These are phyloP conservation scores for Nymphicus hollandicus DNA, from an alignment of 2,113 vertebrate genomes.

Conservation along the genomic window DNA sequence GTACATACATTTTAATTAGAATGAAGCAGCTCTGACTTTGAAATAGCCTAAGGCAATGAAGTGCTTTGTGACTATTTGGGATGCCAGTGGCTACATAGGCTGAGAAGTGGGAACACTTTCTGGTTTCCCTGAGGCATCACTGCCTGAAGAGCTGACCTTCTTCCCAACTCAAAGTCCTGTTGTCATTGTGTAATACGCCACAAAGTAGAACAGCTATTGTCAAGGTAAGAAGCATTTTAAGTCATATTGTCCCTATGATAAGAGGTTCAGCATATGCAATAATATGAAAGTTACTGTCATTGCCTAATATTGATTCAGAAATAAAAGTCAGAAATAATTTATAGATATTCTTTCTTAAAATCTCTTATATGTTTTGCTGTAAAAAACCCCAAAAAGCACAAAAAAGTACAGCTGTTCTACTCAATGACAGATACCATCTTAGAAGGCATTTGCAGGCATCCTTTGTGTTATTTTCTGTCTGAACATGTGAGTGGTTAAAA, in stretches of 20 bases:
- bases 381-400: not conserved
- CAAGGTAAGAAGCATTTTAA: not conserved
- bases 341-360: not conserved
- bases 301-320: not conserved
- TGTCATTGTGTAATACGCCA: not conserved
- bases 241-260: not conserved
- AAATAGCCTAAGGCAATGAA: slow-evolving; percentile 44
- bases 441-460: not conserved
- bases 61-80: not conserved
- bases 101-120: not conserved
- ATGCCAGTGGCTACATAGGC: not conserved
- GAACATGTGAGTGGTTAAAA: not conserved
- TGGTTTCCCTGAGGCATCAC: not conserved
- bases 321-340: not conserved
- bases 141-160: not conserved
- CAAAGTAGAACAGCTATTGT: not conserved
- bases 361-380: not conserved
- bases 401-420: not conserved
- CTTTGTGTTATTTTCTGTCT: not conserved
- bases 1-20: slow-evolving; percentile 21
- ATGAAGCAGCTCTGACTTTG: not conserved
- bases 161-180: not conserved
- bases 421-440: not conserved
- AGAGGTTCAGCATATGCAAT: not conserved
- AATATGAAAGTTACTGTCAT: not conserved